A percentile compares a stretch with the other conserved stretches of the same genome.
Conservation (phyloP, 2,888 invertebrate species). For the Noctua pronuba region DNA sequence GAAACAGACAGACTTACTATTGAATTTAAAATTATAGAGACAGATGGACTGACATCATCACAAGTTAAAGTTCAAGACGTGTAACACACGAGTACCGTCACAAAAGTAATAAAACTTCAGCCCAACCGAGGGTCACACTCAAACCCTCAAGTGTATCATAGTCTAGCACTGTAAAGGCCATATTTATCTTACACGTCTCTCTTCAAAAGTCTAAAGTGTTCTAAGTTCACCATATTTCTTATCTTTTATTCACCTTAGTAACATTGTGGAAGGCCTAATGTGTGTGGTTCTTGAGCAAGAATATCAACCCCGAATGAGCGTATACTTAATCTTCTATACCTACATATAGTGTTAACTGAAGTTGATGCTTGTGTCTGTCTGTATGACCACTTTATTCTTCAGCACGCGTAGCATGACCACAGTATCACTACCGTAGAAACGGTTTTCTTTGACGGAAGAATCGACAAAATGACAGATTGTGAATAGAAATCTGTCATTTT, state of each 20-base stretch:
- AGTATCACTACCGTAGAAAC: no score
- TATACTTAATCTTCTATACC: slow-evolving; percentile 40
- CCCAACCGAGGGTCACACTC: background rate
- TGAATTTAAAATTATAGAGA: background rate
- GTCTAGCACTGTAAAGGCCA: slow-evolving; percentile 1
- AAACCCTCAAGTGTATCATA: slow-evolving; percentile 22
- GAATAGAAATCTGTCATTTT: no score
- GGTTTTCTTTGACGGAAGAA: no score
- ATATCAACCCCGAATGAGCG: slow-evolving; percentile 31
- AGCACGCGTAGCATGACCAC: no score
- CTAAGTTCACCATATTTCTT: slow-evolving; percentile 6
- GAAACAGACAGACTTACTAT: no score
- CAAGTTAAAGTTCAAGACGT: background rate
- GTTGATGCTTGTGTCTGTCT: background rate
- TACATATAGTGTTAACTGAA: background rate
- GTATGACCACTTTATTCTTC: no score
- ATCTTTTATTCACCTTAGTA: slow-evolving; percentile 20
- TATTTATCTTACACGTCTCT: slow-evolving; percentile 13
- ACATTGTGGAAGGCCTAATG: slow-evolving; percentile 28
- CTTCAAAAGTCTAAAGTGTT: slow-evolving; percentile 16
- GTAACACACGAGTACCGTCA: background rate
- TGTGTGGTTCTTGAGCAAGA: slow-evolving; percentile 27
- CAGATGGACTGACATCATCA: background rate
- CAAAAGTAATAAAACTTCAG: slow-evolving; percentile 20
- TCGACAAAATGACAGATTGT: no score